Base-by-base conservation (phyloP, 2,797 vertebrate species). In the Luscinia luscinia region DNA sequence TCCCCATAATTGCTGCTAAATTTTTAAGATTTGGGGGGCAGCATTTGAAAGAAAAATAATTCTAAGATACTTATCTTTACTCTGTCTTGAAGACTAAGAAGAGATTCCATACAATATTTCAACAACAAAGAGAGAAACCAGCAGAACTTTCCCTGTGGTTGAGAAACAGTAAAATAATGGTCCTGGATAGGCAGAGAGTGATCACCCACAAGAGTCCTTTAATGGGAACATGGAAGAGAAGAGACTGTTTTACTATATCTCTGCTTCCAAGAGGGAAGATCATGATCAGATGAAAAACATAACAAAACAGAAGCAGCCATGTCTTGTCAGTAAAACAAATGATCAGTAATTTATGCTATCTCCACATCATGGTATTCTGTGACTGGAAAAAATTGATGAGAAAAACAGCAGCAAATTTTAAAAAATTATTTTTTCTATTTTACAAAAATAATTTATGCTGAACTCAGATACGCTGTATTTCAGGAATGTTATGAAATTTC, bases 21-120 rank as follows among this genome's bases (percentile, higher is more conserved):
- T 81, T 81, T 87, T 88, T 91, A 90, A 82, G 67, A 88, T 90
- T 76, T 86, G 34, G n/a, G 26, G 67, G n/a, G 9, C 20, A 54
- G 59, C 28, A 57, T 52, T 16, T 88, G 51, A 86, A 91, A 88
- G 21, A 64, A 93, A 75, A 93, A 30, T 34, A 62, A 81, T 84
- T 91, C 48, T 46, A 77, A 72, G 70, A 78, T 66, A 66, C 6
- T 34, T 59, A 75, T 82, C 48, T 78, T 73, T 58, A 81, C 24
- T 46, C 38, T 70, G 34, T 27, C 43, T 81, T 43, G 24, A 93
- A 90, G 73, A 66, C 32, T 58, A 79, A 30, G 49, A 84, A 54
- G 55, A 82, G 12, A 48, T 73, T 89, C 30, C 30, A 75, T 18
- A 46, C 76, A 87, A 7, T 86, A 78, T 48, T 76, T 81, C 80